Evolutionary conservation across 2,113 vertebrate species (phyloP), one percentile per base, ranked within the genome.

Genomic region (Pterophyllum scalare): DNA sequence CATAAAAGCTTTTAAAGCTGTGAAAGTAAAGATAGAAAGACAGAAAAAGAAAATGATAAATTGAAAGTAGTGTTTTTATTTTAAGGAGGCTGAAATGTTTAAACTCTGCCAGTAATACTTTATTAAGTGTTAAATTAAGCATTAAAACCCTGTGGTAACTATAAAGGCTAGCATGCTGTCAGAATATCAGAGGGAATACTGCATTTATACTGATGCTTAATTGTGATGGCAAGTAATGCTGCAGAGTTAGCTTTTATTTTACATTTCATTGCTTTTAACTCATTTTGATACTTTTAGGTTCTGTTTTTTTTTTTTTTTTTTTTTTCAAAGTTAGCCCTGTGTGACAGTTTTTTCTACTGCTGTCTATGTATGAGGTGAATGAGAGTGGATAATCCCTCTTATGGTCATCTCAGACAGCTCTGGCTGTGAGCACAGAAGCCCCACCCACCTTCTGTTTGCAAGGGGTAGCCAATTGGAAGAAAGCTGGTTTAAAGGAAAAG

Each of bases 1-100:
- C 35, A 65, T 49, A 4, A 43, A 58, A 33, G 74, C 85, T 77
- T 82, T 40, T 79, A 38, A 64, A 49, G 43, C 15, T 8, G 15
- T 12, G 33, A 49, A 57, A 65, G 17, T n/a, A 15, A 46, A 26
- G 7, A 82, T 43, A 43, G 8, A 38, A 35, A 35, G 33, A 35
- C 4, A 7, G 33, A 35, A 35, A 35, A 35, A 35, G 33, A 35
- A 38, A 38, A 38, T 38, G 35, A 38, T 38, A 38, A 9, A 38
- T 38, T 3, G 35, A 38, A 75, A 70, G 75, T n/a, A 40, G 38
- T 60, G 57, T 72, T 33, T 72, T 72, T 72, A 72, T n/a, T 54
- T 0, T 72, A 72, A 19, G 43, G 24, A 72, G 46, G 46, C 54
- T 54, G 46, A 72, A 70, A 14, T 72, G 19, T 54, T 26, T 72